phyloP scores from a whole-genome alignment of 1,140 invertebrate species.

The Anadara kagoshimensis region DNA sequence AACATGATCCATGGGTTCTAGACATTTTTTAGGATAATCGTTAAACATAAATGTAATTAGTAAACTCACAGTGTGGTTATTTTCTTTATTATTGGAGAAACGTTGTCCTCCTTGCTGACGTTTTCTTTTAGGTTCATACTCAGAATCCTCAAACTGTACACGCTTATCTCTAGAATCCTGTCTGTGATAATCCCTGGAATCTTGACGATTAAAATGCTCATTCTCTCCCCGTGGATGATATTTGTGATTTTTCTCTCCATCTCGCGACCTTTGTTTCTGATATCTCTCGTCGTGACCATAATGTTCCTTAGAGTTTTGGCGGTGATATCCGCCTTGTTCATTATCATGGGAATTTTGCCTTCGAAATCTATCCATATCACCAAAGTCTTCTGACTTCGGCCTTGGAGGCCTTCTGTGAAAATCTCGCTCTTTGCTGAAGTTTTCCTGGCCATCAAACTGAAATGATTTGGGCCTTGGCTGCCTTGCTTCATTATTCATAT shows the following conservation, averaged over 20 bases:
- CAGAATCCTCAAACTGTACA: constrained; percentile 32
- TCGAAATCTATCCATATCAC: neutral
- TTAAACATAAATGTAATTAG: no score
- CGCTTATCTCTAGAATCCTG: constrained; percentile 20
- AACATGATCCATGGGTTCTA: no score
- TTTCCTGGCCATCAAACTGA: no score
- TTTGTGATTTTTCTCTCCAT: no score
- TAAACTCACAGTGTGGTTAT: no score
- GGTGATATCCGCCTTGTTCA: neutral
- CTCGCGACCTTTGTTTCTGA: no score
- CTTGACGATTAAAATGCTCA: no score
- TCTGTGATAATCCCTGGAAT: constrained; percentile 2
- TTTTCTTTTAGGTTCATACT: constrained; percentile 37
- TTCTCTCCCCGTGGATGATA: no score
- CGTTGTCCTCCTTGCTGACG: constrained; percentile 30
- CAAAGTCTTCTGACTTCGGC: neutral
- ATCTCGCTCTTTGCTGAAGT: neutral
- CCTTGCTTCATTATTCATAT: neutral
- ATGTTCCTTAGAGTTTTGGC: constrained; percentile 7
- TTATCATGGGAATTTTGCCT: constrained; percentile 17
- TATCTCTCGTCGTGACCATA: no score
- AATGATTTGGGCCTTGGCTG: neutral
- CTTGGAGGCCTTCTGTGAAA: neutral
- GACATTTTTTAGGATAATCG: no score
- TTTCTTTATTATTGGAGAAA: neutral